A percentile compares a stretch with the other conserved stretches of the same genome.
Evolutionary conservation across 2,797 vertebrate genomes (phyloP).

Genomic region (Pipistrellus pygmaeus): DNA sequence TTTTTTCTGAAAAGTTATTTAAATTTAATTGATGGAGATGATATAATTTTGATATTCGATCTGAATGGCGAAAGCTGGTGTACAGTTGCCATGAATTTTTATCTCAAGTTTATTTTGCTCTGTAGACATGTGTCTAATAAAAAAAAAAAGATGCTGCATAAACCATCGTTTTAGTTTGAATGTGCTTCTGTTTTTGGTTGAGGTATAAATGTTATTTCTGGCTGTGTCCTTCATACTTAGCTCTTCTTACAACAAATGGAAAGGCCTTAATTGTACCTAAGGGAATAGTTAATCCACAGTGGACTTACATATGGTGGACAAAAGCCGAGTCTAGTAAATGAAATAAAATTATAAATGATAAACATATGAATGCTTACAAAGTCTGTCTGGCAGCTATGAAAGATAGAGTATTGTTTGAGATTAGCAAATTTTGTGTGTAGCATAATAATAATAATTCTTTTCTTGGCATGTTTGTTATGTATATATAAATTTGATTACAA

Average conservation of each 20-base stretch:
- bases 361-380: constrained; percentile 92
- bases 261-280: constrained; percentile 95
- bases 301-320: constrained; percentile 97
- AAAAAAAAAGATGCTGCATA: constrained; percentile 91
- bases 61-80: constrained; percentile 81
- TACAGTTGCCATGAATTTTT: constrained; percentile 90
- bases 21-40: constrained; percentile 70
- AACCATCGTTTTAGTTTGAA: constrained; percentile 89
- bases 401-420: constrained; percentile 75
- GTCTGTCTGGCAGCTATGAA: constrained; percentile 87
- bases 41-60: constrained; percentile 82
- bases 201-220: constrained; percentile 98
- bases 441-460: constrained; percentile 70
- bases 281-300: constrained; percentile 95
- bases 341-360: constrained; percentile 92
- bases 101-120: constrained; percentile 90
- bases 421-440: constrained; percentile 77
- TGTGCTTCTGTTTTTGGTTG: constrained; percentile 97
- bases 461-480: constrained; percentile 63
- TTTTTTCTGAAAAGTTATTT: constrained; percentile 75
- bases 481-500: constrained; percentile 57
- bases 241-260: constrained; percentile 98
- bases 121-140: constrained; percentile 92
- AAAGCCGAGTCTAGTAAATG: constrained; percentile 92
- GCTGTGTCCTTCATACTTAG: constrained; percentile 94